phyloP scores from a whole-genome alignment of 2,888 invertebrate genomes.

The Tridacna crocea region DNA sequence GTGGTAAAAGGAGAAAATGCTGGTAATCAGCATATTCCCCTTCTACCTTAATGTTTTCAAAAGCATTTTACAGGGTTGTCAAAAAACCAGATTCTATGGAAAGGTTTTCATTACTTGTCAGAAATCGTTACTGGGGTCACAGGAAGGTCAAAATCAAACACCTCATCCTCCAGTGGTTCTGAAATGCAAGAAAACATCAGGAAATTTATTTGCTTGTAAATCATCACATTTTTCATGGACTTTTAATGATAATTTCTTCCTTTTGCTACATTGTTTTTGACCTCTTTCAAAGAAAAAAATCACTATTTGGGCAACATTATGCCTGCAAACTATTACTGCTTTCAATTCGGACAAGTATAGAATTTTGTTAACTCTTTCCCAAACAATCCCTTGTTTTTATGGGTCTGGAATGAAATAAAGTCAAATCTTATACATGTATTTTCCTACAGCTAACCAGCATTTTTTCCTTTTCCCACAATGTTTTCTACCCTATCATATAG shows the following conservation, averaged over 20 bases:
- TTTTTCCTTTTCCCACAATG: not conserved
- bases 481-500: not conserved
- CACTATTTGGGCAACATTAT: no score
- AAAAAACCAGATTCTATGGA: not conserved
- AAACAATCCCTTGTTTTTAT: not conserved
- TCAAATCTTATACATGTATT: no score
- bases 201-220: not conserved
- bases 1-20: not conserved
- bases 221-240: not conserved
- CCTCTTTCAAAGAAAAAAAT: no score
- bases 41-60: not conserved
- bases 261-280: no score
- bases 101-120: not conserved
- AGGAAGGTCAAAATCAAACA: no score
- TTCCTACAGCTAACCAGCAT: not conserved
- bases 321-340: no score
- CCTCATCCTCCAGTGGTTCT: not conserved
- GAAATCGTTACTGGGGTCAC: not conserved
- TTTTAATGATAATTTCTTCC: no score
- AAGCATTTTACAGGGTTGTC: not conserved
- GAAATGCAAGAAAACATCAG: not conserved
- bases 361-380: not conserved
- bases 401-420: no score
- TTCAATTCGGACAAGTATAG: no score
- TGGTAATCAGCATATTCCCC: not conserved